These are phyloP conservation scores for Drosophila macrothrix DNA, from an alignment of 2,888 invertebrate genomes.

Conservation along the genomic window DNA sequence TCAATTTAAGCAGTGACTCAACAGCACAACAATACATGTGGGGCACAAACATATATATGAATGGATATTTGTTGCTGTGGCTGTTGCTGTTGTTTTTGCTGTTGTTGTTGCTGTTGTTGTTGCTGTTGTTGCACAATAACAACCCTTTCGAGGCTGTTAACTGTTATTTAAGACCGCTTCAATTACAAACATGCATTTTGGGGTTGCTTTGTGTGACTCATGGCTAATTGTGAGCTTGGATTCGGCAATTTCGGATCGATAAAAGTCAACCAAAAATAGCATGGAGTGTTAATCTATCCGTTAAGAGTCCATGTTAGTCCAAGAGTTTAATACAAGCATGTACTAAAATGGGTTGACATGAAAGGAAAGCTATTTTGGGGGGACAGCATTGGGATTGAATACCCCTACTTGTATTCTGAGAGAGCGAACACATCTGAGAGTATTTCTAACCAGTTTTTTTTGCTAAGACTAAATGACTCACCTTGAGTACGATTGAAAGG, in stretches of 20 bases:
- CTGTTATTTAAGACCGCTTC: conserved; percentile 11
- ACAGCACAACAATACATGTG: conserved; percentile 1
- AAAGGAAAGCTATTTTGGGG: background rate
- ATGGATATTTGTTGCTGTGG: background rate
- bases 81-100: background rate
- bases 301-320: background rate
- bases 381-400: background rate
- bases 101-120: background rate
- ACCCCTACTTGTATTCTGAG: background rate
- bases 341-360: background rate
- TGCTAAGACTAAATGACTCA: conserved; percentile 61
- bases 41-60: conserved; percentile 10
- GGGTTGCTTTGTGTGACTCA: conserved; percentile 39
- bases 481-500: conserved; percentile 84
- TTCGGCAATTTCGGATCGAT: conserved; percentile 47
- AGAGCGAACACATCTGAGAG: background rate
- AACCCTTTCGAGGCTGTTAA: conserved; percentile 27
- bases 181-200: background rate
- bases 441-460: background rate
- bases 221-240: conserved; percentile 24
- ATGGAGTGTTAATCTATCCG: background rate
- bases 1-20: conserved; percentile 69
- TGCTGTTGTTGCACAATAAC: conserved; percentile 3
- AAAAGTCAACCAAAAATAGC: conserved; percentile 19
- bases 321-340: background rate